A percentile compares a stretch with the other conserved stretches of the same genome.
phyloP scores from a whole-genome alignment of 2,113 vertebrate species.

The Oryzias celebensis region DNA sequence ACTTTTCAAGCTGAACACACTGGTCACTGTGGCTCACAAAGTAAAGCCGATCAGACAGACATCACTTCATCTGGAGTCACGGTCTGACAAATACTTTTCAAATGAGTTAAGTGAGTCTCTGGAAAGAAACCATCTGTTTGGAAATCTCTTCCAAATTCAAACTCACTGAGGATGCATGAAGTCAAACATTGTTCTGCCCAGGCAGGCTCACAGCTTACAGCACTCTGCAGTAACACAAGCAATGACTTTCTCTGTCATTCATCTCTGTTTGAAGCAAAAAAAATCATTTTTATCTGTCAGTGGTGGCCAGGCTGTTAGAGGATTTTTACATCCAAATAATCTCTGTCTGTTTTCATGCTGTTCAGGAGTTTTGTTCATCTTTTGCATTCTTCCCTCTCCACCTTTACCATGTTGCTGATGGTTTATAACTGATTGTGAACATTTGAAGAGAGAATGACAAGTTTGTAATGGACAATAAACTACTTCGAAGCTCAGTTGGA shows the following conservation, averaged over 20 bases:
- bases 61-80: constrained; percentile 6
- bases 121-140: constrained; percentile 9
- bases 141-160: constrained; percentile 15
- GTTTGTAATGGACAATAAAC: no score
- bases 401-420: no score
- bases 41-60: background rate
- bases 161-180: background rate
- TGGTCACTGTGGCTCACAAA: constrained; percentile 10
- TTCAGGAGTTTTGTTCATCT: no score
- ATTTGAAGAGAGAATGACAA: no score
- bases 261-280: no score
- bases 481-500: no score
- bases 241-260: background rate
- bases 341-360: no score
- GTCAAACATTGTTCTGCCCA: constrained; percentile 4
- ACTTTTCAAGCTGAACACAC: background rate
- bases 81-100: background rate
- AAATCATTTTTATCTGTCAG: background rate
- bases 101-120: constrained; percentile 2
- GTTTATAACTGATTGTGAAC: no score
- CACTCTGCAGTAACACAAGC: background rate
- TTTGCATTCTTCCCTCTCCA: no score
- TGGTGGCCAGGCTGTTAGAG: no score
- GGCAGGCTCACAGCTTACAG: constrained; percentile 4
- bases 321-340: no score